Base-by-base conservation (phyloP, 2,888 invertebrate genomes). In the Drosophila subsilvestris region DNA sequence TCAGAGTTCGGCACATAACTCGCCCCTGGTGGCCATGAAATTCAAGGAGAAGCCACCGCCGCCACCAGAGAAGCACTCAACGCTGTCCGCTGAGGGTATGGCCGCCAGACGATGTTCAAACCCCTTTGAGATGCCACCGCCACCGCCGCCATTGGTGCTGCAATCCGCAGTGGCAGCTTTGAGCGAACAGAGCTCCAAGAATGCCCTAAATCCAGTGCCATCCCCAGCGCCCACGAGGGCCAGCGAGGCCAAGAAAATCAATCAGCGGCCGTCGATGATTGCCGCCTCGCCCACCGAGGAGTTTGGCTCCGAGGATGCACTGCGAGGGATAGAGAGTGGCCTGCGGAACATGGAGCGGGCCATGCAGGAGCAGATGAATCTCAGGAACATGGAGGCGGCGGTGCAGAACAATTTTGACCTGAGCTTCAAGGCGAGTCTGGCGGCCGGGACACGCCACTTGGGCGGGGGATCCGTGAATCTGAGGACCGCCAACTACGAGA, bases 311-410 rank as follows among this genome's bases (percentile, higher is more conserved):
- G 92, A 92, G 66, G 92, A 92, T 74, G 92, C 92, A 0, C 70
- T 92, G 50, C 90, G 92, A 0, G 92, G 92, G 50, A 92, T 92
- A 18, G 92, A 92, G 65, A 92, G 92, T 59, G 92, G 92, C 3
- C 76, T 92, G 18, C 90, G 92, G 20, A 92, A 92, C 63, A 92
- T 92, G 92, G 92, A 92, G 71, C 90, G 92, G 20, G 92, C 92
- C 59, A 92, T 92, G 92, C 92, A 92, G 77, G 92, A 92, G 71
- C 92, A 92, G 80, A 91, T 92, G 90, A 92, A 90, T 71, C 63
- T 92, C 45, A 82, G 92, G 18, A 91, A 90, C 29, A 72, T 91
- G 63, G 92, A 92, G 78, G 90, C 89, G 0, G 89, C 89, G 2
- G 85, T 83, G 43, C 89, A 88, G 48, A 89, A 89, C 56, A 90